Percentiles rank a stretch among this genome's conserved stretches.
Conservation (phyloP, 2,888 invertebrate genomes). For the Chloromyia formosa region DNA sequence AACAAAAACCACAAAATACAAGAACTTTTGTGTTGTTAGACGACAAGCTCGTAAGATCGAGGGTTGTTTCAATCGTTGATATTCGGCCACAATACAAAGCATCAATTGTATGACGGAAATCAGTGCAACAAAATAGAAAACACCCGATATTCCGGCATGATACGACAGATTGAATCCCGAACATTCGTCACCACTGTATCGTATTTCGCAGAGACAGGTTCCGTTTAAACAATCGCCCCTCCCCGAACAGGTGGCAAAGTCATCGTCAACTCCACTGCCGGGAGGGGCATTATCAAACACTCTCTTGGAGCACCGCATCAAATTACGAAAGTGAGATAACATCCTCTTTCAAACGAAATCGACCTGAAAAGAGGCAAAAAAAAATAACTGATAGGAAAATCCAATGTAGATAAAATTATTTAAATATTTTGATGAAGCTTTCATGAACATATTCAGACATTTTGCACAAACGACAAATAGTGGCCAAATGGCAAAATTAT, state of each 20-base stretch:
- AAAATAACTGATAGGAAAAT: too few species aligned
- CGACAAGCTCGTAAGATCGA: conserved; percentile 83
- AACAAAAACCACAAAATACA: conserved; percentile 86
- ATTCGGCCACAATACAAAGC: conserved; percentile 84
- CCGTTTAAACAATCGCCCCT: conserved; percentile 92
- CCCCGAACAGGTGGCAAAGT: conserved; percentile 74
- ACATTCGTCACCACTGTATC: conserved; percentile 84
- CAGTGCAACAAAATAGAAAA: conserved; percentile 84
- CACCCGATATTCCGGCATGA: conserved; percentile 74
- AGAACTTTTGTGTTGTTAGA: conserved; percentile 88
- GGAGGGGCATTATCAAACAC: conserved; percentile 58
- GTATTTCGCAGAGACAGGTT: conserved; percentile 90
- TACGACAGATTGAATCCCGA: conserved; percentile 85
- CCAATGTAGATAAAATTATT: not conserved
- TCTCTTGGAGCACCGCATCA: conserved; percentile 64
- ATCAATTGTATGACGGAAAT: conserved; percentile 86
- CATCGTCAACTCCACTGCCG: conserved; percentile 55
- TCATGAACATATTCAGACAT: too few species aligned
- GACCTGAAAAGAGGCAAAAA: conserved; percentile 31
- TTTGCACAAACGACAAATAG: too few species aligned
- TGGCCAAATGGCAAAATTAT: too few species aligned
- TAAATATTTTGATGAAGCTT: too few species aligned
- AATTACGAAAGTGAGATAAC: conserved; percentile 62
- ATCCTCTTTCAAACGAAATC: conserved; percentile 52
- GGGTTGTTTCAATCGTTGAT: conserved; percentile 83